Percentiles rank a stretch among this genome's conserved stretches.
Evolutionary conservation across 1,140 invertebrate genomes (phyloP).

Genomic region (Vanessa atalanta): DNA sequence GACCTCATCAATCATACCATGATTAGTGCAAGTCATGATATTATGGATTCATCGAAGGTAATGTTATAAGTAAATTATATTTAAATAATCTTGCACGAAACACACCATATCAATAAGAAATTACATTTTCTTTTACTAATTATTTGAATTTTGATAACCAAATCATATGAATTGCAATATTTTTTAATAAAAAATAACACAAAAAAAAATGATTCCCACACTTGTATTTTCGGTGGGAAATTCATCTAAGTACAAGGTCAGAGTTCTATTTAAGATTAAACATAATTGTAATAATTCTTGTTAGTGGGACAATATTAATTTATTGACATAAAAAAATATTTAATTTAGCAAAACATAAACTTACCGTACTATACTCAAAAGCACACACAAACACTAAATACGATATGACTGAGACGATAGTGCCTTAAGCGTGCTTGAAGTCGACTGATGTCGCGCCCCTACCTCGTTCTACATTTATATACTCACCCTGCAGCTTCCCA

Average conservation of each 20-base stretch:
- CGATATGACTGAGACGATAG: conserved; percentile 34
- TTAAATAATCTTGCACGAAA: too few species aligned
- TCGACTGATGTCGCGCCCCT: conserved; percentile 64
- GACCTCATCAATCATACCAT: too few species aligned
- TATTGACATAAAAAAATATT: background rate
- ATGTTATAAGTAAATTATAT: too few species aligned
- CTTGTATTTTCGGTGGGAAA: conserved; percentile 29
- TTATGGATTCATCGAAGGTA: too few species aligned
- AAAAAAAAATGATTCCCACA: conserved; percentile 17
- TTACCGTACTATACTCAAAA: conserved; percentile 42
- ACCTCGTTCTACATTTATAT: conserved; percentile 59
- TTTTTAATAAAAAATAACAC: background rate
- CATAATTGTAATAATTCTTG: conserved; percentile 22
- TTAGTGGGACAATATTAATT: background rate
- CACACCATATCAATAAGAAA: too few species aligned
- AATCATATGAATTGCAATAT: too few species aligned
- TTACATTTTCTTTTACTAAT: too few species aligned
- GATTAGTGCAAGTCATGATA: too few species aligned
- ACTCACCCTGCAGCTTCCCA: conserved; percentile 58
- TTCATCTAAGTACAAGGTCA: conserved; percentile 24
- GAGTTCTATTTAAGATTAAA: conserved; percentile 14
- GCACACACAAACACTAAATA: conserved; percentile 55
- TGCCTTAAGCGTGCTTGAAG: conserved; percentile 46
- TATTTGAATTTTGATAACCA: too few species aligned
- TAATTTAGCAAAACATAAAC: conserved; percentile 13